Percentiles rank a stretch among this genome's conserved stretches.
Evolutionary conservation across 2,797 vertebrate species (phyloP).

Genomic region (Sebastes steindachneri): DNA sequence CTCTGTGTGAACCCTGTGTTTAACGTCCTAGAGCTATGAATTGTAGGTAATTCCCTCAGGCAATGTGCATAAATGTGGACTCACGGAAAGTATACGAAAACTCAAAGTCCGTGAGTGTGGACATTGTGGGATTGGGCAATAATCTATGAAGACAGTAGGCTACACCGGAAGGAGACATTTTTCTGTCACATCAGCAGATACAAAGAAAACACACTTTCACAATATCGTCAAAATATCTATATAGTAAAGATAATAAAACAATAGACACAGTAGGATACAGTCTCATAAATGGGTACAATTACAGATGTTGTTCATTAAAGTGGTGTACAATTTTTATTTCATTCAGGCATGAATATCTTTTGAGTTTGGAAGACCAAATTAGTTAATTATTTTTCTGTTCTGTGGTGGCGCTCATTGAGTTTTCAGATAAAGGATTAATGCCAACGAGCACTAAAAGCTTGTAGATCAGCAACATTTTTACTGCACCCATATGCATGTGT

Average conservation of each 20-base stretch:
- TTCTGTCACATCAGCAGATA: not conserved
- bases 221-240: not conserved
- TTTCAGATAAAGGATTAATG: not conserved
- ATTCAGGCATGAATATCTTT: not conserved
- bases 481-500: not conserved
- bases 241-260: not conserved
- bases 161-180: not conserved
- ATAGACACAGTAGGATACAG: not conserved
- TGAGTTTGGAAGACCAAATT: not conserved
- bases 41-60: no score
- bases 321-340: not conserved
- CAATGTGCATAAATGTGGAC: no score
- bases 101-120: no score
- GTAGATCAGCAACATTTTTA: not conserved
- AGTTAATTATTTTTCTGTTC: not conserved
- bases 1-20: no score
- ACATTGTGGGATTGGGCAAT: no score
- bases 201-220: not conserved
- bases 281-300: not conserved
- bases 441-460: not conserved
- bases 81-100: no score
- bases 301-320: not conserved
- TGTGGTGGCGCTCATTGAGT: no score
- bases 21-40: no score
- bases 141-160: not conserved